Conservation (phyloP, 1,140 invertebrate species). For the Drosophila yakuba region DNA sequence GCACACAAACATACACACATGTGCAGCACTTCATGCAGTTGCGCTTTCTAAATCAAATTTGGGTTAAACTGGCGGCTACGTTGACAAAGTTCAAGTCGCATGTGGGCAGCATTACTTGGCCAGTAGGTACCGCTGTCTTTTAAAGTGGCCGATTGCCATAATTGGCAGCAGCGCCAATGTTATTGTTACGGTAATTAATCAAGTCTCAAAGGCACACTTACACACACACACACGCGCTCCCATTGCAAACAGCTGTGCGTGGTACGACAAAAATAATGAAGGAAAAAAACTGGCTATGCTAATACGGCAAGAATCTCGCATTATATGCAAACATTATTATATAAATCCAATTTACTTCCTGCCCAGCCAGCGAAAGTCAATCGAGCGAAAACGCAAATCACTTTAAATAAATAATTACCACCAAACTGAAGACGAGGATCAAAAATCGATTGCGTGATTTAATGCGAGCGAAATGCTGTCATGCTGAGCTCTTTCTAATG, state of each 20-base stretch:
- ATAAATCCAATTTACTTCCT: constrained; percentile 52
- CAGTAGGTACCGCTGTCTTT: constrained; percentile 31
- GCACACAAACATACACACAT: constrained; percentile 3
- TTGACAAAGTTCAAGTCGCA: constrained; percentile 54
- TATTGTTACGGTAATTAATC: constrained; percentile 63
- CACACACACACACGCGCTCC: constrained; percentile 3
- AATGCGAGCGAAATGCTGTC: constrained; percentile 5
- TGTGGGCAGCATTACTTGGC: constrained; percentile 47
- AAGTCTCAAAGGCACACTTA: constrained; percentile 7
- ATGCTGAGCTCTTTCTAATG: constrained; percentile 3
- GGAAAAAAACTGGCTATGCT: constrained; percentile 50
- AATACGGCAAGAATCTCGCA: constrained; percentile 51
- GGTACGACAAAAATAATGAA: constrained; percentile 27
- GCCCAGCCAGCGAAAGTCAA: constrained; percentile 32
- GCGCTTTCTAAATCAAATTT: constrained; percentile 74
- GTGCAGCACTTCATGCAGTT: constrained; percentile 41
- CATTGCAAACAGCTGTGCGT: constrained; percentile 55
- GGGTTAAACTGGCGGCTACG: constrained; percentile 64
- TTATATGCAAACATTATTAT: constrained; percentile 28
- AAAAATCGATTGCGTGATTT: constrained; percentile 29
- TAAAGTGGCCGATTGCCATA: constrained; percentile 57
- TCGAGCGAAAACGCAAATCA: constrained; percentile 10
- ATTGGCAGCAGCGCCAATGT: constrained; percentile 51
- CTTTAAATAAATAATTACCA: constrained; percentile 8
- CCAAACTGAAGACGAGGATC: constrained; percentile 6